Base-by-base conservation (phyloP, 2,888 invertebrate species). In the Drosophila pegasa region DNA sequence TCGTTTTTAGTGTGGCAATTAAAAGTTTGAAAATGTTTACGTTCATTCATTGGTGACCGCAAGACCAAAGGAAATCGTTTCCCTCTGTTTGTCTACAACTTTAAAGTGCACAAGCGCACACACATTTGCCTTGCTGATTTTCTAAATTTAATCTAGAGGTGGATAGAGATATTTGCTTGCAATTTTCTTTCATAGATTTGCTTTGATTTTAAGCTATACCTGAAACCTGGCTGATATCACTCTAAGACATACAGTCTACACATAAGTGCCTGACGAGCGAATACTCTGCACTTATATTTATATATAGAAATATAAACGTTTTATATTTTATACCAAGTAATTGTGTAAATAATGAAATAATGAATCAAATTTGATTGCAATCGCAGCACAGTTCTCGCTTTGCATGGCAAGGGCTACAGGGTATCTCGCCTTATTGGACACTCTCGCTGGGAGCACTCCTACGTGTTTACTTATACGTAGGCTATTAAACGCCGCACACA, bases 1-100 rank as follows among this genome's bases (percentile, higher is more conserved):
- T 66, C 50, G 45, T 62, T 87, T 83, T 83, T 83, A 83, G 82
- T 87, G 86, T 64, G 59, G 76, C 85, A 83, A 87, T 87, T 70
- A 85, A 87, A 87, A 76, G 79, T 87, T 87, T 87, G 79, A 70
- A 78, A 85, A 80, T 79, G 88, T 87, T 83, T 83, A 83, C 80
- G 67, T 63, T 71, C 88, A 79, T 86, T 77, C 71, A 41, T 64
- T 65, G 75, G 70, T 86, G 80, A 85, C 84, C 84, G 78, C 84
- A 85, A 86, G 80, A 70, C 78, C 60, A 72, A 65, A 71, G 75
- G 58, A 63, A 71, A 71, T 67, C 70, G 67, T 69, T 75, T 73
- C 41, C 60, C 72, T 64, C 51, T 57, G 55, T 60, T 31, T 54
- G 47, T 51, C 37, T 40, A 47, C 14, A 58, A 63, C 45, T 54